Evolutionary conservation across 2,888 invertebrate genomes (phyloP).

Genomic region (Cheilosia soror): DNA sequence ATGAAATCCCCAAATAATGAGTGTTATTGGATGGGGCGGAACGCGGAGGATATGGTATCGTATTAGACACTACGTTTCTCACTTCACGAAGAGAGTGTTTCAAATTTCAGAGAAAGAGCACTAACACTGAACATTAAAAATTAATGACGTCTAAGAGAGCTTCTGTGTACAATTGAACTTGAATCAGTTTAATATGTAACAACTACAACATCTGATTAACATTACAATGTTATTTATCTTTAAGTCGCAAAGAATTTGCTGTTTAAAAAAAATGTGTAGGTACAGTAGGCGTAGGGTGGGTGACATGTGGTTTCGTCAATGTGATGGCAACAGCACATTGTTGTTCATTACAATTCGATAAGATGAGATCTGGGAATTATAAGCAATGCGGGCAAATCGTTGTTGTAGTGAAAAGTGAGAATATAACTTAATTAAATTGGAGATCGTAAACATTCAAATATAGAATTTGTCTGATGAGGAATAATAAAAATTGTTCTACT

Average conservation of each 20-base stretch:
- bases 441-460: not conserved
- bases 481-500: not conserved
- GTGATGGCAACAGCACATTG: not conserved
- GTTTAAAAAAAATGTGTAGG: conserved; percentile 22
- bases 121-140: no score
- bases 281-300: not conserved
- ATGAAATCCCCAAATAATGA: no score
- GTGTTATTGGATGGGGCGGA: no score
- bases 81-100: no score
- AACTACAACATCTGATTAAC: no score
- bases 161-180: no score
- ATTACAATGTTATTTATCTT: not conserved
- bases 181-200: no score
- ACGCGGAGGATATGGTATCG: no score
- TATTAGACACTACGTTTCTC: no score
- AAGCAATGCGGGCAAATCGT: conserved; percentile 1
- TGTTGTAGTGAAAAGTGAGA: not conserved
- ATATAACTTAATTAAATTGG: not conserved
- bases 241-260: not conserved
- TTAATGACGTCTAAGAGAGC: no score
- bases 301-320: not conserved
- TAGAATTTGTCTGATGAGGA: not conserved
- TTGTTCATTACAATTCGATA: conserved; percentile 13
- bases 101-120: no score
- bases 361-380: not conserved